Percentiles rank a stretch among this genome's conserved stretches.
Conservation (phyloP, 2,797 vertebrate species). For the Anniella stebbinsi region DNA sequence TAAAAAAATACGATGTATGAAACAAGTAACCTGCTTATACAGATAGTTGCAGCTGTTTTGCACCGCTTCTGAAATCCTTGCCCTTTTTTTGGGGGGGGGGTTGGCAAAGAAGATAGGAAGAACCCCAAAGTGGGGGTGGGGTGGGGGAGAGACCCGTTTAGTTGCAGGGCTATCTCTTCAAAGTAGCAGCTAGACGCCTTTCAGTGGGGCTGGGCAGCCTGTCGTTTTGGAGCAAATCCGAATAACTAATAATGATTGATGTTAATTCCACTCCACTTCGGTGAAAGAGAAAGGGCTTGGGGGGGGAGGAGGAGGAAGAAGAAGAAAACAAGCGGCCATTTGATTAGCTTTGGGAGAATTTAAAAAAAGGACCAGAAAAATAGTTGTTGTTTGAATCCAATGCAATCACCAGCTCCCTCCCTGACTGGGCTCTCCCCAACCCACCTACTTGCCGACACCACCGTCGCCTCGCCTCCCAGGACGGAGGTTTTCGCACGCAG, state of each 20-base stretch:
- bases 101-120: conserved; percentile 82
- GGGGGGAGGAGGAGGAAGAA: not conserved
- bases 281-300: conserved; percentile 56
- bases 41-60: conserved; percentile 77
- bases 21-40: too few relatives aligned
- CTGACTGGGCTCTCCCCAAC: too few relatives aligned
- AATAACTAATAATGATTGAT: conserved; percentile 89
- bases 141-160: conserved; percentile 78
- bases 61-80: conserved; percentile 72
- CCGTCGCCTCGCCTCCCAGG: too few relatives aligned
- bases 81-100: conserved; percentile 68
- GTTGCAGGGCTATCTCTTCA: conserved; percentile 85
- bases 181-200: conserved; percentile 83
- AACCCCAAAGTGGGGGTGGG: conserved; percentile 81
- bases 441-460: too few relatives aligned
- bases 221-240: conserved; percentile 85
- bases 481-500: too few relatives aligned
- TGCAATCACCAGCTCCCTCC: too few relatives aligned
- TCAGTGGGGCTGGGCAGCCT: conserved; percentile 76
- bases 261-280: conserved; percentile 83
- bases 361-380: conserved; percentile 28
- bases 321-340: not conserved
- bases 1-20: too few relatives aligned
- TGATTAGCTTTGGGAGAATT: not conserved
- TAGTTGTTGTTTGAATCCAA: conserved; percentile 8